These are phyloP conservation scores for Cepaea hortensis DNA, from an alignment of 2,888 invertebrate species.

Conservation along the genomic window DNA sequence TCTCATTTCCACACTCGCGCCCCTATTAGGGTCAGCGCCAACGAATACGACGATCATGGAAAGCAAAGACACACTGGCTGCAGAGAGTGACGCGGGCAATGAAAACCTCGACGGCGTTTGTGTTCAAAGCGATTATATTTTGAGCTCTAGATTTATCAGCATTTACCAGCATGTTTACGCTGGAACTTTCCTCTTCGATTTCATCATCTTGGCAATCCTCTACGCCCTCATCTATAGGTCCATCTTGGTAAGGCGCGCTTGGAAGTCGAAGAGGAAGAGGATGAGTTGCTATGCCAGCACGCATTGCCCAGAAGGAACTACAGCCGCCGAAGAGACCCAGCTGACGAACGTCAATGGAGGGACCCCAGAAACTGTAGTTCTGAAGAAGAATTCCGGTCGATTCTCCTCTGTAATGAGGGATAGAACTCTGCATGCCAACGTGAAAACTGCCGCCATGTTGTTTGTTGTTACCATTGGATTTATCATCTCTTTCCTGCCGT, in stretches of 20 bases:
- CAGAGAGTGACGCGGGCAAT: not conserved
- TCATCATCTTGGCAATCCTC: conserved; percentile 68
- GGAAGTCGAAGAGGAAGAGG: conserved; percentile 55
- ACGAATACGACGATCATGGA: not conserved
- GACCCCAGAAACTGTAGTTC: conserved; percentile 23
- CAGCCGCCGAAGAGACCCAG: conserved; percentile 52
- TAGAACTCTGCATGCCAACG: conserved; percentile 69
- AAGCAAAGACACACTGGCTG: not conserved
- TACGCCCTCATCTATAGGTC: conserved; percentile 67
- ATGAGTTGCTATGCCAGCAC: conserved; percentile 62
- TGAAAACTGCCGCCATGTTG: conserved; percentile 75
- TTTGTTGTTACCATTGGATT: conserved; percentile 75
- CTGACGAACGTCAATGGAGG: conserved; percentile 52
- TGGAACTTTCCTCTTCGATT: conserved; percentile 65
- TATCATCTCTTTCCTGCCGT: conserved; percentile 73
- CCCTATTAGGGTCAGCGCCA: not conserved
- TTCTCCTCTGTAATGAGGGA: conserved; percentile 59
- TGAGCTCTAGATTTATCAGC: not conserved
- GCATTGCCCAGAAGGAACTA: conserved; percentile 23
- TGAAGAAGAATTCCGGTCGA: conserved; percentile 23
- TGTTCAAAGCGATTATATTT: not conserved
- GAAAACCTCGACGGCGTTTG: conserved; percentile 12
- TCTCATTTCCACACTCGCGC: not conserved
- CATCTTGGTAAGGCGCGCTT: conserved; percentile 60
- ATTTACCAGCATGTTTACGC: conserved; percentile 68